Base-by-base conservation (phyloP, 2,888 invertebrate genomes). In the Argyresthia goedartella region DNA sequence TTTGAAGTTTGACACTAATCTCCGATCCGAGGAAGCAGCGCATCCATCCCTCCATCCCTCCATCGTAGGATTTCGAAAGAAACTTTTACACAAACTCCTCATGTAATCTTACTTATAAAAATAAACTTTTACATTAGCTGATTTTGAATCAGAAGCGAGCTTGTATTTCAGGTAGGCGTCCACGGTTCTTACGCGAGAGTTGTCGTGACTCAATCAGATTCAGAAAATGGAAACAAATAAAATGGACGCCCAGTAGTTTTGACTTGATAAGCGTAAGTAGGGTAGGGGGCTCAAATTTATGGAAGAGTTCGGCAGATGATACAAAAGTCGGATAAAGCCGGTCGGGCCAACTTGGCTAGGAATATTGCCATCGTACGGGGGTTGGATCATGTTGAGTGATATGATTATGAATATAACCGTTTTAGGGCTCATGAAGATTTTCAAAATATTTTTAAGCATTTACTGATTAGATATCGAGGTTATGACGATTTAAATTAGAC, bases 51-150 rank as follows among this genome's bases (percentile, higher is more conserved):
- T 75, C 75, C 71, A 73, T 75, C 75, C 70, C 77, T 81, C 81
- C 79, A 79, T 80, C 71, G 76, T 70, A 73, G 76, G 82, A 81
- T 82, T 82, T 79, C 65, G 68, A 76, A 76, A 80, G 80, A 82
- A 84, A 84, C 72, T 86, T 82, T 71, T 70, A 75, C 73, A 73
- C 72, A 60, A 80, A 79, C 76, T 78, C 77, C 67, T 43, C 73
- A 77, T 81, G 81, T 87, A 87, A 87, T 87, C 87, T 87, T 81
- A 87, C 87, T 87, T 87, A 87, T 86, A 87, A 87, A 87, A 87
- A 87, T 87, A 87, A 87, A 87, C 87, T 87, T 87, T 85, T 86
- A 72, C 87, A 87, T 87, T 87, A 87, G 85, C 86, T 80, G 86
- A 84, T 84, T 84, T 81, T 71, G 84, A 82, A 84, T 85, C 79